Evolutionary conservation across 2,888 invertebrate genomes (phyloP).

Genomic region (Melanophora roralis): DNA sequence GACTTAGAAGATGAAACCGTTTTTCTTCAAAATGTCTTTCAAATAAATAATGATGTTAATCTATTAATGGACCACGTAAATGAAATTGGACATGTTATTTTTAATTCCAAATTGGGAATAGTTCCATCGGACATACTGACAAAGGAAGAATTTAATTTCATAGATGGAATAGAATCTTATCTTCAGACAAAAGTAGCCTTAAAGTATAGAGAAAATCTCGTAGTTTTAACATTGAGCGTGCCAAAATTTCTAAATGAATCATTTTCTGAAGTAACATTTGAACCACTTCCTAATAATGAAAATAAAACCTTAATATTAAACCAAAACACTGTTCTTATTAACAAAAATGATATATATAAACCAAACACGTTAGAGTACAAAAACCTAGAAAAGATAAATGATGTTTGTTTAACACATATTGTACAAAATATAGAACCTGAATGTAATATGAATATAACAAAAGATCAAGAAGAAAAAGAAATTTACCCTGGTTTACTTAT

Average conservation of each 20-base stretch:
- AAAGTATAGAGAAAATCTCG: slow-evolving; percentile 22
- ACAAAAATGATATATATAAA: slow-evolving; percentile 34
- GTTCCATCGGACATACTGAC: slow-evolving; percentile 56
- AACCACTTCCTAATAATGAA: too few relatives aligned
- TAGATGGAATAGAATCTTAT: slow-evolving; percentile 53
- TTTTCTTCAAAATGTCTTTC: slow-evolving; percentile 49
- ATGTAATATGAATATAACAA: slow-evolving; percentile 28
- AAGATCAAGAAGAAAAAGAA: slow-evolving; percentile 25
- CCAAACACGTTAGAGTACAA: slow-evolving; percentile 26
- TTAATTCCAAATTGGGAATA: slow-evolving; percentile 57
- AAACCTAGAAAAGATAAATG: slow-evolving; percentile 30
- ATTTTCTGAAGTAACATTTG: too few relatives aligned
- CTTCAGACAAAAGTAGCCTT: slow-evolving; percentile 46
- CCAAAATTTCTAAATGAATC: too few relatives aligned
- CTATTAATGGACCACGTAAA: slow-evolving; percentile 48
- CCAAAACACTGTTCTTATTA: slow-evolving; percentile 34
- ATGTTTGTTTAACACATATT: slow-evolving; percentile 35
- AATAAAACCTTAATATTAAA: too few relatives aligned
- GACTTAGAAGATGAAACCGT: slow-evolving; percentile 57
- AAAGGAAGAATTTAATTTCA: slow-evolving; percentile 43
- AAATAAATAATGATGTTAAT: slow-evolving; percentile 54
- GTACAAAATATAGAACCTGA: slow-evolving; percentile 31
- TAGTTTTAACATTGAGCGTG: slow-evolving; percentile 32
- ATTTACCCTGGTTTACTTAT: slow-evolving; percentile 41
- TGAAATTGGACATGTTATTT: slow-evolving; percentile 50